Base-by-base conservation (phyloP, 2,113 vertebrate genomes). In the Noctilio leporinus region DNA sequence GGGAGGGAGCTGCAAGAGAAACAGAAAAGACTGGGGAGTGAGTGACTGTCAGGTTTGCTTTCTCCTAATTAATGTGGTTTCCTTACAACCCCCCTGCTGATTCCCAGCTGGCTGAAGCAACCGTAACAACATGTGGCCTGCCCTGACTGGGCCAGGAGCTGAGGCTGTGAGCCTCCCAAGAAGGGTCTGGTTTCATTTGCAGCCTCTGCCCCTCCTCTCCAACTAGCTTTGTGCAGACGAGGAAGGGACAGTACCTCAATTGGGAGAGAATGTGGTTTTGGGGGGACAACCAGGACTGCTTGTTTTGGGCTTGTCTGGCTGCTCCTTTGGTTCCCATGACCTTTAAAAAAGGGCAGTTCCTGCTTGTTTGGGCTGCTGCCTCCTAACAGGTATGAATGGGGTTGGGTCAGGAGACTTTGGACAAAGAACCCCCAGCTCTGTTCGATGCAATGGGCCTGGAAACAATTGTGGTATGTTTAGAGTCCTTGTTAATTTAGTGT, bases 21-120 rank as follows among this genome's bases (percentile, higher is more conserved):
- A 59, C 47, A 72, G 77, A 62, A 85, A 84, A 67, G 69, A 33
- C 65, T 49, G 40, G 76, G 26, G 65, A 57, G 43, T 16, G 15
- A 78, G 51, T 93, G 96, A 90, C 82, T 57, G 65, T 81, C 84
- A 20, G 89, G 84, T 96, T 96, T 95, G 95, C 95, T 96, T 96
- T 97, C 76, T 87, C 84, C 84, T 97, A 94, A 96, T 93, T 93
- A 95, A 86, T 80, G 92, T 64, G 92, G 92, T 96, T 97, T 97
- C 96, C 89, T 96, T 94, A 85, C 82, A 94, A 77, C 1, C 45
- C 86, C 83, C 93, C 95, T 75, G 81, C 90, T 85, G 95, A 96
- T 90, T 95, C 87, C 92, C 97, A 97, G 96, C 95, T 96, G 95
- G 93, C 73, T 0, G 9, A 64, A 85, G 96, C 76, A 95, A 94